A percentile compares a stretch with the other conserved stretches of the same genome.
Evolutionary conservation across 2,888 invertebrate species (phyloP).

Genomic region (Melanostoma mellinum): DNA sequence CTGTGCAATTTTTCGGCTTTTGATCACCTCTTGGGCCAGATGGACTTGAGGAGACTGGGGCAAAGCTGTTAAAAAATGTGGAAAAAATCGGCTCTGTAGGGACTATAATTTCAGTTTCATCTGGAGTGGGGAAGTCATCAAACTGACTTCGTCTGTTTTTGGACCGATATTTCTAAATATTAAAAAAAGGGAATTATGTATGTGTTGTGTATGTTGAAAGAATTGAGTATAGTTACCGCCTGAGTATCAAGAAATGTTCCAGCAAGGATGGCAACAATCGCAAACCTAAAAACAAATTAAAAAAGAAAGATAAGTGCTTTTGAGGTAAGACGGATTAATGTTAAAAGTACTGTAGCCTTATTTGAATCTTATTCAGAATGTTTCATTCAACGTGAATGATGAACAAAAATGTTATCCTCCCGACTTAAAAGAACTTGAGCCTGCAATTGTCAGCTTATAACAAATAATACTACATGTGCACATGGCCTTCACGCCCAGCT

Average conservation of each 20-base stretch:
- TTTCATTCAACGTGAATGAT: too few species aligned
- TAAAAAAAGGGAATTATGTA: neutral
- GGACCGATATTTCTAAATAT: slow-evolving; percentile 81
- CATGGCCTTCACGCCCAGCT: too few species aligned
- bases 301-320: neutral
- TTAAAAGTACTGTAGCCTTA: too few species aligned
- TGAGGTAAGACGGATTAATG: too few species aligned
- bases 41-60: slow-evolving; percentile 78
- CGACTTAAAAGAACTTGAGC: too few species aligned
- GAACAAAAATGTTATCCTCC: too few species aligned
- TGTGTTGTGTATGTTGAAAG: neutral
- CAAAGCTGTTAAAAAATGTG: slow-evolving; percentile 77
- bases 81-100: slow-evolving; percentile 75
- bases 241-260: slow-evolving; percentile 77
- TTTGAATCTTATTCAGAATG: too few species aligned
- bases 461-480: too few species aligned
- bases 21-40: slow-evolving; percentile 77
- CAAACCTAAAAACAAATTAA: slow-evolving; percentile 77
- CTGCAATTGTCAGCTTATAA: too few species aligned
- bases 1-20: slow-evolving; percentile 86
- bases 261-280: slow-evolving; percentile 79
- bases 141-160: slow-evolving; percentile 74
- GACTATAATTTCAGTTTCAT: slow-evolving; percentile 76
- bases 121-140: too few species aligned
- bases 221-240: slow-evolving; percentile 77